Evolutionary conservation across 2,797 vertebrate genomes (phyloP), one percentile per base, ranked within the genome.

Genomic region (Mus minutoides): DNA sequence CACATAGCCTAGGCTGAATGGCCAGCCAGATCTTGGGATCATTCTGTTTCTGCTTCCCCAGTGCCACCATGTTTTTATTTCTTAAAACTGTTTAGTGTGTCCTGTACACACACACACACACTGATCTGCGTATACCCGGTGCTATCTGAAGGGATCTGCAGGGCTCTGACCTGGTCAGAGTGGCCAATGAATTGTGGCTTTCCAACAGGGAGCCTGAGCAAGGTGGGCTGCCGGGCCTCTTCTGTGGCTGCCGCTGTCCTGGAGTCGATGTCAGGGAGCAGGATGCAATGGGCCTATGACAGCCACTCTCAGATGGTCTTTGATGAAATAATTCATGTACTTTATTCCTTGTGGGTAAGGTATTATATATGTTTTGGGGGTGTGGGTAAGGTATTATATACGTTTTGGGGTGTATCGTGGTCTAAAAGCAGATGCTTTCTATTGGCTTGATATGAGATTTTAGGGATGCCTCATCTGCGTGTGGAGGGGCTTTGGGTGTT

Each of bases 101-200:
- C 10, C 2, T 58, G 14, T 6, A 71, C 3, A 69, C 16, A 69
- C 34, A 69, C 7, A 69, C 8, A 64, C 13, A 31, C 16, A 34
- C 16, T 1, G 2, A 6, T n/a, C 67, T n/a, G 34, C 0, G 6
- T n/a, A 69, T n/a, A 69, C 6, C 16, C 3, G 34, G 34, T 4
- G 2, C 67, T 69, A 19, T 69, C 67, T 3, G 6, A 7, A 69
- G 67, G 67, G 34, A 19, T 69, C 67, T 69, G 67, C 67, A 69
- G 34, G 34, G 67, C 31, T 69, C 34, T 69, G 67, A 34, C 34
- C 16, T n/a, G 34, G 64, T n/a, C 6, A 17, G 67, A n/a, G 67
- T 0, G 34, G 67, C 34, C 67, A 69, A 69, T 9, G 67, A n/a
- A n/a, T n/a, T 69, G 67, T 69, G 6, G 67, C 34, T 69, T n/a